These are phyloP conservation scores for Schizopygopsis pylzovi DNA, from an alignment of 2,797 vertebrate genomes.

Conservation along the genomic window DNA sequence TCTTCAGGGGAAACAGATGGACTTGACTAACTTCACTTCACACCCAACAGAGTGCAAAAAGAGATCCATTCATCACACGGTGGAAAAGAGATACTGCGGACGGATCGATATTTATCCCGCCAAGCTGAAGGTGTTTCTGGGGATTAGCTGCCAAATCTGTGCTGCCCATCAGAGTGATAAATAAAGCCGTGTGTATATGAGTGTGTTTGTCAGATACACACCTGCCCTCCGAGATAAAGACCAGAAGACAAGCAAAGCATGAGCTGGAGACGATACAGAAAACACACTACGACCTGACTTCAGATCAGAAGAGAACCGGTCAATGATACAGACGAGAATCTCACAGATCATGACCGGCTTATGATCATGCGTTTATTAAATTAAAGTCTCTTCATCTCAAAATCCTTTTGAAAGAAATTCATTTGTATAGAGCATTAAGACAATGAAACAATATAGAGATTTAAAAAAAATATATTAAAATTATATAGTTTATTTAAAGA, in stretches of 20 bases:
- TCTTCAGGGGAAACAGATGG: background rate
- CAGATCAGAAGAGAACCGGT: background rate
- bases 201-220: slow-evolving; percentile 43
- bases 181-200: slow-evolving; percentile 36
- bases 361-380: background rate
- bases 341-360: background rate
- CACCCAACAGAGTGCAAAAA: slow-evolving; percentile 24
- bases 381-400: background rate
- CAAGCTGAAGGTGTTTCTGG: slow-evolving; percentile 53
- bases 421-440: background rate
- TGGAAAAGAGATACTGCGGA: slow-evolving; percentile 40
- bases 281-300: background rate
- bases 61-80: slow-evolving; percentile 40
- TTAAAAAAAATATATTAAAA: too few species aligned
- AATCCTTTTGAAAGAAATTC: background rate
- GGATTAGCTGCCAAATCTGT: slow-evolving; percentile 56
- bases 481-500: too few species aligned
- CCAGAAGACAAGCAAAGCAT: slow-evolving; percentile 8
- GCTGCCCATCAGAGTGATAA: slow-evolving; percentile 53
- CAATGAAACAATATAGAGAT: background rate
- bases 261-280: slow-evolving; percentile 30
- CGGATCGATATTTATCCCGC: slow-evolving; percentile 55
- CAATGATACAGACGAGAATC: slow-evolving; percentile 19
- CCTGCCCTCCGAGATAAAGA: slow-evolving; percentile 46
- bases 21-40: slow-evolving; percentile 30